These are phyloP conservation scores for Amblyjoppa proteus DNA, from an alignment of 2,888 invertebrate species.

Conservation along the genomic window DNA sequence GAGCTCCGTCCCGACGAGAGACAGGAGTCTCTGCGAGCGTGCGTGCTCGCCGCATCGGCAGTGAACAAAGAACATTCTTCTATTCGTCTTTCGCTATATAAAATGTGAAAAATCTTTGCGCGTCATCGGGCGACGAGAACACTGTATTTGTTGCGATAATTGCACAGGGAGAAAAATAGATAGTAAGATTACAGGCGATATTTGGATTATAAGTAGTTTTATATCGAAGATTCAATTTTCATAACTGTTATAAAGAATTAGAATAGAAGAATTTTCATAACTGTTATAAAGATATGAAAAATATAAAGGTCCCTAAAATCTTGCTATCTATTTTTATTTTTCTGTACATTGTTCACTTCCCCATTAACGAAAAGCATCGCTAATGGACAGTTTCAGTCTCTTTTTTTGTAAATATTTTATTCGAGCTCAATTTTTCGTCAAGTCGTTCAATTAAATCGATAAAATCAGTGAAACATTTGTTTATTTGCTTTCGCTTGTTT, in stretches of 20 bases:
- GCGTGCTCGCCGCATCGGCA: slow-evolving; percentile 50
- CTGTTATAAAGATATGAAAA: not conserved
- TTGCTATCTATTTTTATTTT: not conserved
- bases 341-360: too few species aligned
- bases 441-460: not conserved
- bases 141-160: not conserved
- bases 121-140: not conserved
- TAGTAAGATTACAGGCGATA: too few species aligned
- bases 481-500: too few species aligned
- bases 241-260: too few species aligned
- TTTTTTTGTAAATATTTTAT: too few species aligned
- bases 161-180: not conserved
- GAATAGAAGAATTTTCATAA: too few species aligned
- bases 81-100: slow-evolving; percentile 20
- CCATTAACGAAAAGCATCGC: too few species aligned
- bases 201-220: too few species aligned
- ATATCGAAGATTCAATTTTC: too few species aligned
- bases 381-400: too few species aligned
- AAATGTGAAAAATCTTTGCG: slow-evolving; percentile 15
- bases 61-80: slow-evolving; percentile 79
- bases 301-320: not conserved
- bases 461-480: too few species aligned
- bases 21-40: not conserved
- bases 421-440: too few species aligned
- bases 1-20: not conserved